A percentile compares a stretch with the other conserved stretches of the same genome.
Evolutionary conservation across 1,140 invertebrate species (phyloP).

Genomic region (Formica exsecta): DNA sequence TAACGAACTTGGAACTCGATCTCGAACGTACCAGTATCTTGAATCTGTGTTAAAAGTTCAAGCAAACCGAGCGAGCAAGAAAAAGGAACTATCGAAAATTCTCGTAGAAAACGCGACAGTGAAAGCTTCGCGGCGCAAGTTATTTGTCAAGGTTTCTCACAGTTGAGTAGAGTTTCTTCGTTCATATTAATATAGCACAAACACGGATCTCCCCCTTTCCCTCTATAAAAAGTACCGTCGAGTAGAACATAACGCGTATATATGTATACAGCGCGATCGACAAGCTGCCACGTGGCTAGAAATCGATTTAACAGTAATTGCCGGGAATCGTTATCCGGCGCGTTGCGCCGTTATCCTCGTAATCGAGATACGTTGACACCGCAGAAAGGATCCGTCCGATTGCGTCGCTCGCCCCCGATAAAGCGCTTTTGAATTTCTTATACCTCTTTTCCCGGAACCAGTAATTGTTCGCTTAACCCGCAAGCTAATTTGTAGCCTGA

Average conservation of each 20-base stretch:
- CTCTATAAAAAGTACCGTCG: neutral
- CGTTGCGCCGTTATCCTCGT: conserved; percentile 22
- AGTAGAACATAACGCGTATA: conserved; percentile 12
- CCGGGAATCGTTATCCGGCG: conserved; percentile 33
- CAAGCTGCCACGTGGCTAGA: conserved; percentile 26
- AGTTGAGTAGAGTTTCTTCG: conserved; percentile 48
- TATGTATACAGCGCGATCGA: conserved; percentile 46
- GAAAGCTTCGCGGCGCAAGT: conserved; percentile 39
- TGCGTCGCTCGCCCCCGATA: neutral
- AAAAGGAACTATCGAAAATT: conserved; percentile 56
- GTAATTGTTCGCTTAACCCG: neutral
- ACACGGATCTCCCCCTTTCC: neutral
- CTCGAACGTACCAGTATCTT: neutral
- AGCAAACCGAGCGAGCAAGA: neutral
- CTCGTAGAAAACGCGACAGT: conserved; percentile 42
- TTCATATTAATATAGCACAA: conserved; percentile 44
- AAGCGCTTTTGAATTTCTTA: conserved; percentile 47
- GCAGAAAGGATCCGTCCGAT: conserved; percentile 24
- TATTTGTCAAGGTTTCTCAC: conserved; percentile 64
- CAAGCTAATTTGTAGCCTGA: neutral
- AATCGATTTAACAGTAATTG: conserved; percentile 61
- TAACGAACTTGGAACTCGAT: neutral
- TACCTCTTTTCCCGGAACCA: neutral
- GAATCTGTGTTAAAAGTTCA: conserved; percentile 43
- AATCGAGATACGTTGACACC: conserved; percentile 54